Percentiles rank a stretch among this genome's conserved stretches.
These are phyloP conservation scores for Trichogramma dendrolimi DNA, from an alignment of 2,888 invertebrate genomes.

Conservation along the genomic window DNA sequence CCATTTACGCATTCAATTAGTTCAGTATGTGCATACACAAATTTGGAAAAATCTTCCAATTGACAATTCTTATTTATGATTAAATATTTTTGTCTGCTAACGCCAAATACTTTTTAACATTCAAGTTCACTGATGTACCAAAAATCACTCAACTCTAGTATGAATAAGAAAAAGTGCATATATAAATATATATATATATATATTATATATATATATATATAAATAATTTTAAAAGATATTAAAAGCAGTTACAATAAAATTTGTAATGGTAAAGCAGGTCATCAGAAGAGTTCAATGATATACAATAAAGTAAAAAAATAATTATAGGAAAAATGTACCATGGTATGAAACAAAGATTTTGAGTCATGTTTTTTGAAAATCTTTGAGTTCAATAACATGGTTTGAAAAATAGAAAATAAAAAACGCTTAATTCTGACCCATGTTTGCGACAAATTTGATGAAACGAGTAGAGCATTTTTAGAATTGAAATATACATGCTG, in stretches of 20 bases:
- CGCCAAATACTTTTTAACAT: conserved; percentile 4
- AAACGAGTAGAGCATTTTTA: not conserved
- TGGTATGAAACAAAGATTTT: not conserved
- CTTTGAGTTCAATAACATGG: too few relatives aligned
- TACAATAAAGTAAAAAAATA: conserved; percentile 9
- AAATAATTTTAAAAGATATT: conserved; percentile 12
- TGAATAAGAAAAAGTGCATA: conserved; percentile 4
- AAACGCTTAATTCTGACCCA: too few relatives aligned
- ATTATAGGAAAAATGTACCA: conserved; percentile 20
- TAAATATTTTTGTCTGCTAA: conserved; percentile 7
- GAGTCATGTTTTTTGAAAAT: not conserved
- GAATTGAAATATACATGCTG: conserved; percentile 7
- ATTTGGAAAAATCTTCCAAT: not conserved
- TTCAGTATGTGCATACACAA: too few relatives aligned
- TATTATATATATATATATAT: conserved; percentile 20
- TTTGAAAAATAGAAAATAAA: too few relatives aligned
- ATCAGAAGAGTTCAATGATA: not conserved
- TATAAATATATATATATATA: conserved; percentile 18
- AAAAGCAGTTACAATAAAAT: conserved; percentile 2
- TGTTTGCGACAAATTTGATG: too few relatives aligned
- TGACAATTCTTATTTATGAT: conserved; percentile 1
- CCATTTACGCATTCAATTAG: too few relatives aligned
- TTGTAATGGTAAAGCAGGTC: conserved; percentile 6
- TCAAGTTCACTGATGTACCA: not conserved
- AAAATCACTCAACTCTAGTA: not conserved